phyloP scores from a whole-genome alignment of 2,797 vertebrate species.

The Macrochelys suwanniensis region DNA sequence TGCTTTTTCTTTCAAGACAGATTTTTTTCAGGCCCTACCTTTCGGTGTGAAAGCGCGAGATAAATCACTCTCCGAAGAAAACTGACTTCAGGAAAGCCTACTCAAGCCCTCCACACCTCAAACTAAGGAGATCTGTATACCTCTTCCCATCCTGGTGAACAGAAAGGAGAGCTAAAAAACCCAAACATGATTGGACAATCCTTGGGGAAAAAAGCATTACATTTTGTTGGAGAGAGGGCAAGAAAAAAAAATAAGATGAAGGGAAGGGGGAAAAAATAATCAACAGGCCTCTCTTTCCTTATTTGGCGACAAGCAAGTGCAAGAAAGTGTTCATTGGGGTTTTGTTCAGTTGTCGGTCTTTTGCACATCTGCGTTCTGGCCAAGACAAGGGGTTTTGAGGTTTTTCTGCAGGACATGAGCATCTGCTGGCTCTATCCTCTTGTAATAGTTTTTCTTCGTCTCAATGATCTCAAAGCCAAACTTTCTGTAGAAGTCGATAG shows the following conservation, averaged over 20 bases:
- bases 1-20: slow-evolving; percentile 70
- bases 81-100: slow-evolving; percentile 71
- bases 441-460: slow-evolving; percentile 99
- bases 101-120: slow-evolving; percentile 72
- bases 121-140: slow-evolving; percentile 70
- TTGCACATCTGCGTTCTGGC: slow-evolving; percentile 93
- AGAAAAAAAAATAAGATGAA: slow-evolving; percentile 52
- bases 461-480: slow-evolving; percentile 99
- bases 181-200: slow-evolving; percentile 79
- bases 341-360: slow-evolving; percentile 93
- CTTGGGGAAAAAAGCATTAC: slow-evolving; percentile 80
- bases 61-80: slow-evolving; percentile 64
- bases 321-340: slow-evolving; percentile 84
- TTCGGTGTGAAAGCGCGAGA: slow-evolving; percentile 79
- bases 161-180: slow-evolving; percentile 61
- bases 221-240: slow-evolving; percentile 78
- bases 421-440: slow-evolving; percentile 99
- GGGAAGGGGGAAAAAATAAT: slow-evolving; percentile 16
- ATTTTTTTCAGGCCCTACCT: slow-evolving; percentile 72
- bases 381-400: slow-evolving; percentile 92
- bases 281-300: slow-evolving; percentile 84
- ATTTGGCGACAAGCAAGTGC: slow-evolving; percentile 92
- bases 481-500: slow-evolving; percentile 99
- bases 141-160: slow-evolving; percentile 60
- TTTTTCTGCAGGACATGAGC: slow-evolving; percentile 99